Conservation (phyloP, 2,888 invertebrate genomes). For the Sclerodermus sp. region DNA sequence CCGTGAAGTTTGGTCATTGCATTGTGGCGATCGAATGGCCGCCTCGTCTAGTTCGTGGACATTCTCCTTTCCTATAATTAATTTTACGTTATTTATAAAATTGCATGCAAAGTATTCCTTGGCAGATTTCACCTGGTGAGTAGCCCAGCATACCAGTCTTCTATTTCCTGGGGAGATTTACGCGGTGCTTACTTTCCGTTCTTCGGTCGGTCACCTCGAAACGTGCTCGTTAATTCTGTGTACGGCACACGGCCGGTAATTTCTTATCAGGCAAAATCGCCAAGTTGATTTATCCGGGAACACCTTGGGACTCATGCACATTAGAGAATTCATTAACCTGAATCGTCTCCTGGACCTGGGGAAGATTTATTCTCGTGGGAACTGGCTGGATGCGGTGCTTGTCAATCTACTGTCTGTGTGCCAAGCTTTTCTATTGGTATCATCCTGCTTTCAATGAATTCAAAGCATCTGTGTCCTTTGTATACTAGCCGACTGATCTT, state of each 20-base stretch:
- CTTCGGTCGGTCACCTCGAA: conserved; percentile 25
- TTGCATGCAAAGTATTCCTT: conserved; percentile 31
- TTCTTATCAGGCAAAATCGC: conserved; percentile 32
- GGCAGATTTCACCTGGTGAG: conserved; percentile 42
- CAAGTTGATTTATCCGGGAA: background rate
- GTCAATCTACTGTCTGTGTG: too few species aligned
- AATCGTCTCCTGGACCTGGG: too few species aligned
- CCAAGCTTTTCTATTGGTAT: too few species aligned
- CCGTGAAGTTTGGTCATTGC: conserved; percentile 21
- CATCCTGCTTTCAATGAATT: too few species aligned
- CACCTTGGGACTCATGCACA: background rate
- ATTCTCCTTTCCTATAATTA: conserved; percentile 49
- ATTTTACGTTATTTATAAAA: conserved; percentile 44
- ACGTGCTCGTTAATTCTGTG: conserved; percentile 40
- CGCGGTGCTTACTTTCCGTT: conserved; percentile 7
- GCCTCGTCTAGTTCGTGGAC: conserved; percentile 45
- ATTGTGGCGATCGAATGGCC: conserved; percentile 43
- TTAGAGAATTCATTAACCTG: too few species aligned
- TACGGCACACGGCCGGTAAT: conserved; percentile 50
- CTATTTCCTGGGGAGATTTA: background rate
- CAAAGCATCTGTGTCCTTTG: too few species aligned
- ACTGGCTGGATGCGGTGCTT: too few species aligned
- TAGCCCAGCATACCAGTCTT: conserved; percentile 7
- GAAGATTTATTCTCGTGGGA: too few species aligned
- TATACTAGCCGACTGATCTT: too few species aligned